Base-by-base conservation (phyloP, 2,888 invertebrate genomes). In the Crossocerus cetratus region DNA sequence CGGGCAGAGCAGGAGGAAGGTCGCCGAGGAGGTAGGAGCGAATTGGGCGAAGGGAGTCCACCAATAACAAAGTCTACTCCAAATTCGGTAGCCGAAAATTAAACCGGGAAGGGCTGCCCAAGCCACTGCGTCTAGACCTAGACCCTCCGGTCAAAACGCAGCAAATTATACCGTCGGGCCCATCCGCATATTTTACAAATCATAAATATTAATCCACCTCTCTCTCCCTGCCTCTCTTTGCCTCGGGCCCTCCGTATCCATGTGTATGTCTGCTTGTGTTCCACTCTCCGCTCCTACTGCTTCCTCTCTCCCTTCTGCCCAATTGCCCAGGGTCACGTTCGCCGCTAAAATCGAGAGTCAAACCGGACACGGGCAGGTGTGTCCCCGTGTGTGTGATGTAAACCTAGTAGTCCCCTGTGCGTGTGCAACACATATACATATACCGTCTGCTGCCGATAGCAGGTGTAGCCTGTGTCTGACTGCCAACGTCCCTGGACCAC, bases 161-260 rank as follows among this genome's bases (percentile, higher is more conserved):
- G 82, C 83, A 85, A 85, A 85, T 85, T 85, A 80, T 76, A 85
- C 81, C 82, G 80, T 78, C 78, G 78, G 75, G 62, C 63, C 73
- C 75, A 79, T 80, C 76, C 83, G 83, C 80, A 84, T 85, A 84
- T 85, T 85, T 85, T 84, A 84, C 81, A 74, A 83, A 84, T 78
- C 80, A 85, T 85, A 85, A 85, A 85, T 85, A 85, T 85, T 82
- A 85, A 85, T 84, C 77, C 80, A 67, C 66, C 66, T 23, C 57
- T 61, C 60, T 49, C 62, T 53, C 11, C n/a, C 23, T 58, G 32
- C 42, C 55, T 61, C 56, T 62, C 49, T 57, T n/a, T 49, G n/a
- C 14, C 49, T n/a, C 14, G 1, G 8, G 32, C 8, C 1, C n/a
- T n/a, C 8, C 8, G 32, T 32, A 8, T 32, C 8, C 8, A 4